Conservation (phyloP, 2,888 invertebrate genomes). For the Apamea crenata region DNA sequence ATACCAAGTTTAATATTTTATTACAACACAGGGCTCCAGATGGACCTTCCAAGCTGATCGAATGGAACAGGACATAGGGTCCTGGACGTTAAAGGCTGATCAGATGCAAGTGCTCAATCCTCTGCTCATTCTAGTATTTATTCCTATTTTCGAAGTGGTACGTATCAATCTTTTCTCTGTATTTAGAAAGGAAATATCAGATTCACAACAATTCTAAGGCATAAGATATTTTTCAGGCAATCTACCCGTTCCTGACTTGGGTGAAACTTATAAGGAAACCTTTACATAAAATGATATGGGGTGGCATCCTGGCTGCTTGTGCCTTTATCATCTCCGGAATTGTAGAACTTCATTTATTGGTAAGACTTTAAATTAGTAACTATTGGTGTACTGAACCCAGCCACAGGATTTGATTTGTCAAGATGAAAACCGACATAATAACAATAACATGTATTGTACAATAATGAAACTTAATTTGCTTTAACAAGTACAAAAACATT, state of each 20-base stretch:
- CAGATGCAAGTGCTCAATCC: conserved; percentile 99
- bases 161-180: conserved; percentile 53
- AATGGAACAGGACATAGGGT: conserved; percentile 95
- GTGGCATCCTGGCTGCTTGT: conserved; percentile 95
- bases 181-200: background rate
- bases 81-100: conserved; percentile 95
- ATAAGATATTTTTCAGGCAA: conserved; percentile 78
- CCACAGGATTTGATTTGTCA: background rate
- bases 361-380: conserved; percentile 68
- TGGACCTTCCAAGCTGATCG: conserved; percentile 98
- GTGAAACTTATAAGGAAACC: conserved; percentile 93
- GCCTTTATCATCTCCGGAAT: conserved; percentile 97
- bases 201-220: background rate
- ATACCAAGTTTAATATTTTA: background rate
- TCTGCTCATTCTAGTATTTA: conserved; percentile 94
- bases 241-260: conserved; percentile 95
- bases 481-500: background rate
- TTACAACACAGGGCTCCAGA: conserved; percentile 92
- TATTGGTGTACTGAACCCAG: background rate
- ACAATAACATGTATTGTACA: background rate
- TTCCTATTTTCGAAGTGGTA: conserved; percentile 95
- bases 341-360: conserved; percentile 95
- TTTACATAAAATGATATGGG: conserved; percentile 96
- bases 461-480: background rate
- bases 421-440: background rate